Evolutionary conservation across 2,888 invertebrate genomes (phyloP), one percentile per base, ranked within the genome.

Genomic region (Patella pellucida): DNA sequence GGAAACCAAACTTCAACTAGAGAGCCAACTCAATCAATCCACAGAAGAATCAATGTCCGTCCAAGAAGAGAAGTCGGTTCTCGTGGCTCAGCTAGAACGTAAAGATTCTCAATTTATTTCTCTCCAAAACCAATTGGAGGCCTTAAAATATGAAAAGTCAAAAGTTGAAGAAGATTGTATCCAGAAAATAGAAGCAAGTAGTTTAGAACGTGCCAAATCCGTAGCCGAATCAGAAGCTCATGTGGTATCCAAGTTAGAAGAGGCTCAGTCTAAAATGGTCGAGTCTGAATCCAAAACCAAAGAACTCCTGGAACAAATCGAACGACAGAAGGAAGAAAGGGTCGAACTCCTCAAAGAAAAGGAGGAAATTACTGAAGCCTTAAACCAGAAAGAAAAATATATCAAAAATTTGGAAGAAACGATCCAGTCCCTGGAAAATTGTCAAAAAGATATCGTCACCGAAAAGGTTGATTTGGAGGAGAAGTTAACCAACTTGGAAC

Each of bases 381-480:
- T 72, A 12, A 71, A 62, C 27, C 75, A 77, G 72, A 79, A 77
- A 50, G 73, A 76, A 62, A 70, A 11, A 19, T 73, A 69, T 27
- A 73, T 77, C 1, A 31, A 68, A 23, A 71, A 77, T 54, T 68
- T 79, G 15, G 75, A 79, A 52, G 71, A 75, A 73, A 75, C 70
- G 9, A 62, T 79, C 23, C 68, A 71, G 19, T 68, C 23, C 2
- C 75, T 82, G 23, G 78, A 82, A 71, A 54, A 72, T 4, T 78
- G 78, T 52, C 81, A 71, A 73, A 76, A 68, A 62, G 74, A 56
- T 50, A 74, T 82, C 69, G 79, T 84, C n/a, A 80, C 77, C 52
- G 85, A 86, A 72, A 83, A 85, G 71, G 68, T 72, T 2, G 72
- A 78, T 50, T 67, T 84, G n/a, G 84, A 84, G 27, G 82, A 80